Conservation (phyloP, 2,113 vertebrate genomes). For the Macrotus californicus region DNA sequence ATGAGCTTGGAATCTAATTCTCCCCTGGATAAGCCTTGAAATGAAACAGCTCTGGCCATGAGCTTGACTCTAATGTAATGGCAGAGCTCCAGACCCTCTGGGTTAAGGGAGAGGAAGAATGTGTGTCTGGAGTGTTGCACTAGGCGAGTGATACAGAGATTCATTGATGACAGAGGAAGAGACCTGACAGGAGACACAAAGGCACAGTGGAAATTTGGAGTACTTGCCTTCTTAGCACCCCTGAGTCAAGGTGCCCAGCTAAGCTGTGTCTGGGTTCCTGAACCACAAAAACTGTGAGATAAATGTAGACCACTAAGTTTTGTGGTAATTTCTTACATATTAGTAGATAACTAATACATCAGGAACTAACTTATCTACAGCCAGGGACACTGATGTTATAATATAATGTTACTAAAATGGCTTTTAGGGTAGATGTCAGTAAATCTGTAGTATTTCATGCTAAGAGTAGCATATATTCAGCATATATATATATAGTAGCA, state of each 20-base stretch:
- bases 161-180: slow-evolving; percentile 51
- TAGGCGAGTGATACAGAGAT: slow-evolving; percentile 36
- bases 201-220: background rate
- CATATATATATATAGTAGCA: too few relatives aligned
- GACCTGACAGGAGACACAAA: background rate
- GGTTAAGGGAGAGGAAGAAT: background rate
- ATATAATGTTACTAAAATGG: background rate
- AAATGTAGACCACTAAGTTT: background rate
- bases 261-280: background rate
- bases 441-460: background rate
- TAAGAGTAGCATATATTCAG: background rate
- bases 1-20: background rate
- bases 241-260: background rate
- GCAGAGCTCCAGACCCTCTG: background rate
- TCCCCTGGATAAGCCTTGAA: background rate
- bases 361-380: slow-evolving; percentile 3
- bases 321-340: background rate
- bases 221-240: background rate
- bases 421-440: background rate
- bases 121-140: background rate
- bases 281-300: background rate
- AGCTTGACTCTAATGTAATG: background rate
- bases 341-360: background rate
- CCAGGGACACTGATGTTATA: background rate
- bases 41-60: background rate